Evolutionary conservation across 2,797 vertebrate species (phyloP).

Genomic region (Hylomyscus alleni): DNA sequence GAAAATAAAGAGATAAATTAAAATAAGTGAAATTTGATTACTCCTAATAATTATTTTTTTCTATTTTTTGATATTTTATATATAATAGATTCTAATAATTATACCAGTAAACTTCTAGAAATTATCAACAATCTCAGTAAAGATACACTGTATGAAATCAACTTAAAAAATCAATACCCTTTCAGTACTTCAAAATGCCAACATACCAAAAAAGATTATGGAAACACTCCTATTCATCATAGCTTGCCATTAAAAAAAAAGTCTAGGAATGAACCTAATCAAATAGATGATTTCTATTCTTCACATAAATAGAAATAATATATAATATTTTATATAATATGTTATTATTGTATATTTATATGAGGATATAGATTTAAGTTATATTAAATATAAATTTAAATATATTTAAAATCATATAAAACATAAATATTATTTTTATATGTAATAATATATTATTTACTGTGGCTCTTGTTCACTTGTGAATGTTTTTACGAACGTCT

Average conservation of each 20-base stretch:
- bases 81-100: not conserved
- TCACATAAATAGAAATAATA: no score
- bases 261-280: not conserved
- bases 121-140: not conserved
- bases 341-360: no score
- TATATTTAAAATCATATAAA: no score
- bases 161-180: not conserved
- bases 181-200: not conserved
- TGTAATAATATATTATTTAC: not conserved
- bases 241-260: not conserved
- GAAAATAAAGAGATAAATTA: not conserved
- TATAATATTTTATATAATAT: no score
- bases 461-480: not conserved
- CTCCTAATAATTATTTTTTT: not conserved
- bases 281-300: not conserved
- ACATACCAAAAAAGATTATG: not conserved
- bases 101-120: not conserved
- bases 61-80: not conserved
- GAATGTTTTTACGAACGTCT: not conserved
- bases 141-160: not conserved
- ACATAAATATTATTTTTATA: no score
- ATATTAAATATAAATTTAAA: no score
- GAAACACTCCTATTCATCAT: not conserved
- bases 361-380: no score
- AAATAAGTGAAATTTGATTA: not conserved